phyloP scores from a whole-genome alignment of 1,140 invertebrate species.

The Heliconius melpomene region DNA sequence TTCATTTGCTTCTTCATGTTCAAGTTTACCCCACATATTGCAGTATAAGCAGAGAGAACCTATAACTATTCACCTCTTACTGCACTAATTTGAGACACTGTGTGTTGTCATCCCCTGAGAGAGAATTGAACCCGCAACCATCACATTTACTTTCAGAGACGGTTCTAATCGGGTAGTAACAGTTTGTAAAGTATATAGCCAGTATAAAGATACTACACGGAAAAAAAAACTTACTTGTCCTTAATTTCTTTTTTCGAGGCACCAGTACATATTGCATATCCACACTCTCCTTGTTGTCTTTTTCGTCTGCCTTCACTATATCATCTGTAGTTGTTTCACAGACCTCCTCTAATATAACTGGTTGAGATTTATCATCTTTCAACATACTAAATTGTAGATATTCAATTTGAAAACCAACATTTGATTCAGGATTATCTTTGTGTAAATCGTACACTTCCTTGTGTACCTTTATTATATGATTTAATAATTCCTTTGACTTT shows the following conservation, averaged over 20 bases:
- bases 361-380: conserved; percentile 58
- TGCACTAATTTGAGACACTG: too few relatives aligned
- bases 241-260: conserved; percentile 46
- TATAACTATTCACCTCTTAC: too few relatives aligned
- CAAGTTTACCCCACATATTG: too few relatives aligned
- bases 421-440: conserved; percentile 54
- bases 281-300: conserved; percentile 31
- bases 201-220: too few relatives aligned
- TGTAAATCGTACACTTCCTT: conserved; percentile 67
- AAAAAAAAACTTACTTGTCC: conserved; percentile 35
- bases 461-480: conserved; percentile 57
- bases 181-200: too few relatives aligned
- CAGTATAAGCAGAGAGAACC: too few relatives aligned
- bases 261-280: conserved; percentile 54
- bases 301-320: conserved; percentile 39
- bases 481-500: conserved; percentile 51
- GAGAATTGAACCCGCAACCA: too few relatives aligned
- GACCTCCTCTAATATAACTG: conserved; percentile 58
- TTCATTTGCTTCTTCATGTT: too few relatives aligned
- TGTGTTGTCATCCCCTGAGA: too few relatives aligned
- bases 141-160: too few relatives aligned
- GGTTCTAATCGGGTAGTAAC: too few relatives aligned
- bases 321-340: conserved; percentile 50
- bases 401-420: conserved; percentile 68
- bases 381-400: conserved; percentile 67